phyloP scores from a whole-genome alignment of 1,140 invertebrate species.

The Scaptomyza hsui region DNA sequence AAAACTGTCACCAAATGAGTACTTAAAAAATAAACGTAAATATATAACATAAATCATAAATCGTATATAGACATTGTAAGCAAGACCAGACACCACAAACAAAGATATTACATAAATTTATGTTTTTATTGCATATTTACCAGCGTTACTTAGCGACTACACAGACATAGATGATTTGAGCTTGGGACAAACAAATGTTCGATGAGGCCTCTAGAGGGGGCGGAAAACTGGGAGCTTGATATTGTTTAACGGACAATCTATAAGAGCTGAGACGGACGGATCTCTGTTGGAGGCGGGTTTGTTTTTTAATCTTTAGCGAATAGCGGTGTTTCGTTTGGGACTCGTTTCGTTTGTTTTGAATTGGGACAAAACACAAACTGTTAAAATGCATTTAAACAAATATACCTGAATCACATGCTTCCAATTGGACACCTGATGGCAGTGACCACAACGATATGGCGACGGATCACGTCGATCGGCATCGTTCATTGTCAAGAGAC shows the following conservation, averaged over 20 bases:
- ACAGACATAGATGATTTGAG: conserved; percentile 51
- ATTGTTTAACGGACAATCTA: conserved; percentile 1
- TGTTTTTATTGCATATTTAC: conserved; percentile 63
- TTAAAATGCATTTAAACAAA: conserved; percentile 73
- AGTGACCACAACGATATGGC: conserved; percentile 90
- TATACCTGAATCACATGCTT: conserved; percentile 92
- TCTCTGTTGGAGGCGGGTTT: conserved; percentile 31
- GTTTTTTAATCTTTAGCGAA: not conserved
- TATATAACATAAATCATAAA: not conserved
- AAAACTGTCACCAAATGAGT: conserved; percentile 73
- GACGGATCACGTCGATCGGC: conserved; percentile 83
- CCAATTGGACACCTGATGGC: conserved; percentile 91
- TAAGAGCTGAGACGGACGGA: conserved; percentile 4
- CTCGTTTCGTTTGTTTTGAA: conserved; percentile 61
- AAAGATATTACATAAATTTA: conserved; percentile 29
- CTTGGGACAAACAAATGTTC: conserved; percentile 1
- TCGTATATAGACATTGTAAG: conserved; percentile 54
- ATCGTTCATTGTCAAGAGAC: conserved; percentile 73
- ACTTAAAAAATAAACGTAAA: conserved; percentile 57
- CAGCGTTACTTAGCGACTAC: conserved; percentile 75
- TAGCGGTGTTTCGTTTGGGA: conserved; percentile 19
- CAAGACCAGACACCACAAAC: conserved; percentile 76
- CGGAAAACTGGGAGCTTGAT: too few species aligned
- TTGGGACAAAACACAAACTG: conserved; percentile 77
- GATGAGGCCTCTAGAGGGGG: not conserved